A percentile compares a stretch with the other conserved stretches of the same genome.
phyloP scores from a whole-genome alignment of 2,113 vertebrate genomes.

The Lophura nycthemera region DNA sequence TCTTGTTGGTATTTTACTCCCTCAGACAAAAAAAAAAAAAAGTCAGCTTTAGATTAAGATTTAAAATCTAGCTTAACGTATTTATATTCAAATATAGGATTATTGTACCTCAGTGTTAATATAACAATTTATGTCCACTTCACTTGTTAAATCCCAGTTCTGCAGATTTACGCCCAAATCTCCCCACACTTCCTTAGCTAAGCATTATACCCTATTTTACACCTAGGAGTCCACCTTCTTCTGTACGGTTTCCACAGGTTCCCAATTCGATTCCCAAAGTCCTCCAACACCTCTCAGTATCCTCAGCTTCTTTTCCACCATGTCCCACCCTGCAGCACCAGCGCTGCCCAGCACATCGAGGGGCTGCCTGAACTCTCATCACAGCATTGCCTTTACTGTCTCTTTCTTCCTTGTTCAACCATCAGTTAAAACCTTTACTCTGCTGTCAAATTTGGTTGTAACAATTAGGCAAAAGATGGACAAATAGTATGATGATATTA shows the following conservation, averaged over 20 bases:
- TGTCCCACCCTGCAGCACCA: background rate
- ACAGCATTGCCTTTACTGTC: background rate
- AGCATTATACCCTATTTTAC: background rate
- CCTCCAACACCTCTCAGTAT: background rate
- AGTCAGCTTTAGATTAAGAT: background rate
- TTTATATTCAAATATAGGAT: background rate
- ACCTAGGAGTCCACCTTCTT: background rate
- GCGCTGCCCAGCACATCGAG: background rate
- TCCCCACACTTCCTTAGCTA: background rate
- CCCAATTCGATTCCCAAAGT: accelerated
- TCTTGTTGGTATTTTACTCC: background rate
- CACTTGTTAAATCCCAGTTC: background rate
- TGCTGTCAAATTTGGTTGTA: background rate
- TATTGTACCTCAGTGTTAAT: background rate
- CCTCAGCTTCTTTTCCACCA: background rate
- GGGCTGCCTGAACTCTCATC: background rate
- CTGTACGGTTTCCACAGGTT: background rate
- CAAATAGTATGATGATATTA: background rate
- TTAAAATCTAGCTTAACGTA: background rate
- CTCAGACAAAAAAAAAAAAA: background rate
- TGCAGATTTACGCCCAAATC: background rate
- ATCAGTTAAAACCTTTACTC: background rate
- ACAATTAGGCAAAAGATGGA: background rate
- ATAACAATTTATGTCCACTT: background rate
- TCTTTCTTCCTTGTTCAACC: background rate